Conservation (phyloP, 2,888 invertebrate genomes). For the Cephus nigrinus region DNA sequence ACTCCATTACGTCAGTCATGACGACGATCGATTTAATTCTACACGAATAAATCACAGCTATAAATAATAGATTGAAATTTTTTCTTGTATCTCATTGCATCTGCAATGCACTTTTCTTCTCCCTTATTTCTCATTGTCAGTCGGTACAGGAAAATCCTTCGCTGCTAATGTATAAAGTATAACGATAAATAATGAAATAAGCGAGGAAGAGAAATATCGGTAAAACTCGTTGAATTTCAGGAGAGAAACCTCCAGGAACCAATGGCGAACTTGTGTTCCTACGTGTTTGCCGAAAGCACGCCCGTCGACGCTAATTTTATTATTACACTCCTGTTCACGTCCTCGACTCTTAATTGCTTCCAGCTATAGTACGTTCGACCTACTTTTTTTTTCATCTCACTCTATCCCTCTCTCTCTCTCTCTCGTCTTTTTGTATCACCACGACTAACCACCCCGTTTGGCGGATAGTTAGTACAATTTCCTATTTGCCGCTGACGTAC, state of each 20-base stretch:
- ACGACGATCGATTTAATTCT: background rate
- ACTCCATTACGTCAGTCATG: too few species aligned
- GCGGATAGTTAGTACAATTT: conserved; percentile 31
- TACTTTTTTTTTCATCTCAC: background rate
- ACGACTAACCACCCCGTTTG: conserved; percentile 14
- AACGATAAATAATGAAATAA: background rate
- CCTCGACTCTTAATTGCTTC: conserved; percentile 17
- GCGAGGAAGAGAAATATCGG: background rate
- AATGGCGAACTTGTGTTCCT: background rate
- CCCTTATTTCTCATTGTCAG: background rate
- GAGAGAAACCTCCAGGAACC: background rate
- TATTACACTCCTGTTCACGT: conserved; percentile 19
- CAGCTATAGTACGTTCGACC: background rate
- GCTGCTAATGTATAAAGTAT: background rate
- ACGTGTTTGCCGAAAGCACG: conserved; percentile 6
- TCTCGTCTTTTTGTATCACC: background rate
- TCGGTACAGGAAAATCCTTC: background rate
- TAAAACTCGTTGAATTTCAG: background rate
- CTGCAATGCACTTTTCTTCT: background rate
- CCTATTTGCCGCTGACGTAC: conserved; percentile 23
- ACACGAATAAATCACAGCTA: background rate
- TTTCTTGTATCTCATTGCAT: background rate
- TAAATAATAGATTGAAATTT: background rate
- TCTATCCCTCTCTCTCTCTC: background rate
- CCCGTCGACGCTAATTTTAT: conserved; percentile 19